phyloP scores from a whole-genome alignment of 2,888 invertebrate species.

The Diplazon laetatorius region DNA sequence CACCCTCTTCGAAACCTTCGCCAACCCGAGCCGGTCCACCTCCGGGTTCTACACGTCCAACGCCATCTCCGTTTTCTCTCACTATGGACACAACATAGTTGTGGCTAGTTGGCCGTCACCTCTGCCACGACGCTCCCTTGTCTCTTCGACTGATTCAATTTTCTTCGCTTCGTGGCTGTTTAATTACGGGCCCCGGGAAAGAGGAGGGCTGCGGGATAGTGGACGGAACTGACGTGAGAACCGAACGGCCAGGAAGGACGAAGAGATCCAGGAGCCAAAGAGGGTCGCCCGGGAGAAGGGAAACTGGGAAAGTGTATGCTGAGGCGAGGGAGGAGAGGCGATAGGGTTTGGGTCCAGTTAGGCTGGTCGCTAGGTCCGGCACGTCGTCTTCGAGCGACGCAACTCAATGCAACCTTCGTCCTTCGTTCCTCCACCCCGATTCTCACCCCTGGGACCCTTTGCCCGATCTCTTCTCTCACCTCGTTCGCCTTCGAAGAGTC shows the following conservation, averaged over 20 bases:
- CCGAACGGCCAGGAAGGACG: conserved; percentile 36
- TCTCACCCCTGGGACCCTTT: conserved; percentile 21
- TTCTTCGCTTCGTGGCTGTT: conserved; percentile 82
- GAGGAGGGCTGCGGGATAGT: too few species aligned
- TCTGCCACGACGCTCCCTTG: conserved; percentile 81
- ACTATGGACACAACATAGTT: conserved; percentile 80
- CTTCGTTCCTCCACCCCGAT: conserved; percentile 45
- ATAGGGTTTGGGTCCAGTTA: conserved; percentile 62
- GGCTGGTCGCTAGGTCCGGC: conserved; percentile 47
- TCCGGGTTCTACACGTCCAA: conserved; percentile 42
- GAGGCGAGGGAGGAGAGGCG: conserved; percentile 58
- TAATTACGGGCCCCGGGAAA: conserved; percentile 81
- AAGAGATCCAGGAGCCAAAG: background rate
- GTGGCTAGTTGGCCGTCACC: conserved; percentile 82
- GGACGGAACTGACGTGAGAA: conserved; percentile 73
- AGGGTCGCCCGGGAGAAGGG: conserved; percentile 55
- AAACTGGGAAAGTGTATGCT: conserved; percentile 46
- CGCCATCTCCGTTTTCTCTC: conserved; percentile 65
- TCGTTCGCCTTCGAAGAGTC: conserved; percentile 16
- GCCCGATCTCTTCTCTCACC: conserved; percentile 25
- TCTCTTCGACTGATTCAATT: conserved; percentile 83
- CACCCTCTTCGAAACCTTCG: too few species aligned
- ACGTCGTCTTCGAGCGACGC: conserved; percentile 51
- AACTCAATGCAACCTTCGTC: conserved; percentile 22
- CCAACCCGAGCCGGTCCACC: conserved; percentile 39